phyloP scores from a whole-genome alignment of 2,888 invertebrate species.

The Morpho achilles region DNA sequence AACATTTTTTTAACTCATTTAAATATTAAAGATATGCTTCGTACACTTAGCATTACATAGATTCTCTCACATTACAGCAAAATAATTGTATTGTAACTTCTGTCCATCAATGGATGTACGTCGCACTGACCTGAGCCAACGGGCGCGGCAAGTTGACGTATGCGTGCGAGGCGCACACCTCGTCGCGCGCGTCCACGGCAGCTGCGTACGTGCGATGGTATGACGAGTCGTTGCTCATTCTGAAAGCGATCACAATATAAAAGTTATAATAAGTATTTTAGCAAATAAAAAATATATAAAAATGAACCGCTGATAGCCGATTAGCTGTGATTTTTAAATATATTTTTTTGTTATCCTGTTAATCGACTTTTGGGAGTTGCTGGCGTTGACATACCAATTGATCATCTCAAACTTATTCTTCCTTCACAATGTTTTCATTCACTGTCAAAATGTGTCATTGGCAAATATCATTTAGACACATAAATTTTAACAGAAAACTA shows the following conservation, averaged over 20 bases:
- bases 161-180: conserved; percentile 55
- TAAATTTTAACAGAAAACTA: too few species aligned
- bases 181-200: conserved; percentile 52
- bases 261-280: too few species aligned
- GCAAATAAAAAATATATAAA: too few species aligned
- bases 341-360: conserved; percentile 51
- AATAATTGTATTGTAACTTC: too few species aligned
- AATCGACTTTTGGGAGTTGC: conserved; percentile 65
- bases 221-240: conserved; percentile 44
- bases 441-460: too few species aligned
- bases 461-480: too few species aligned
- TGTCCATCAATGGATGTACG: not conserved
- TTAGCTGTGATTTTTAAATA: not conserved
- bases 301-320: too few species aligned
- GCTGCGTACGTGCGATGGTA: conserved; percentile 62
- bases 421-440: conserved; percentile 38
- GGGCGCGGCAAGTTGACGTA: conserved; percentile 62
- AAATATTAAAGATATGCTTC: too few species aligned
- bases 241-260: conserved; percentile 20
- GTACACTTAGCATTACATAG: too few species aligned
- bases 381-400: conserved; percentile 67
- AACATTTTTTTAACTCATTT: too few species aligned
- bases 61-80: too few species aligned
- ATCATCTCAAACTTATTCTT: conserved; percentile 59
- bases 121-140: conserved; percentile 51